A percentile compares a stretch with the other conserved stretches of the same genome.
Evolutionary conservation across 2,888 invertebrate genomes (phyloP).

Genomic region (Aphelenchoides bicaudatus): DNA sequence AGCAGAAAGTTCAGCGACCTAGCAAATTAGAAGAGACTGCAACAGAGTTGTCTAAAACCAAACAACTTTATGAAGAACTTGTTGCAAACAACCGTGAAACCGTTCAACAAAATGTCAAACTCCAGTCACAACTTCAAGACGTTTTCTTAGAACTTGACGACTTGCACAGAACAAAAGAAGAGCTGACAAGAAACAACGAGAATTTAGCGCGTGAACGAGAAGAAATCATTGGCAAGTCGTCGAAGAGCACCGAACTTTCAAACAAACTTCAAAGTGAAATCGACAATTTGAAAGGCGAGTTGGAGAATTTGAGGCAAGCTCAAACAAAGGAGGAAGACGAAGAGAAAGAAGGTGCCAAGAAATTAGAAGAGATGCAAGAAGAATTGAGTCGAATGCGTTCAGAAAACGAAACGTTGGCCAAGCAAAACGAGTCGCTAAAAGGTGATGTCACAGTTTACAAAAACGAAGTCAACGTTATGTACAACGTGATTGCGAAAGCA

Average conservation of each 20-base stretch:
- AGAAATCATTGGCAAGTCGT: constrained; percentile 1
- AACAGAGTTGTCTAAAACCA: too few relatives aligned
- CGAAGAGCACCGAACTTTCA: not conserved
- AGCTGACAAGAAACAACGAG: constrained; percentile 18
- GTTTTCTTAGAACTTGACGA: constrained; percentile 17
- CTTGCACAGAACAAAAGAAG: constrained; percentile 10
- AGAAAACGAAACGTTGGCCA: not conserved
- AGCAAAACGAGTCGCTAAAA: constrained; percentile 12
- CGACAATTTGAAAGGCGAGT: constrained; percentile 24
- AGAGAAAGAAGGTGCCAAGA: not conserved
- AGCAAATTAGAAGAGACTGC: too few relatives aligned
- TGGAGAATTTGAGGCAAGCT: too few relatives aligned
- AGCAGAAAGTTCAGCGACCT: constrained; percentile 5
- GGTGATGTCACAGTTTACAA: constrained; percentile 8
- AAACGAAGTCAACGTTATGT: constrained; percentile 16
- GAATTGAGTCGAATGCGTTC: not conserved
- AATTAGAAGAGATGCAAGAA: constrained; percentile 2
- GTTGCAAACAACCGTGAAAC: constrained; percentile 11
- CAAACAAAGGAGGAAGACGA: too few relatives aligned
- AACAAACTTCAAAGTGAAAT: constrained; percentile 4
- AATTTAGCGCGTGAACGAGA: constrained; percentile 20
- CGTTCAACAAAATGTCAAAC: constrained; percentile 17
- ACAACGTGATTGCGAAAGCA: constrained; percentile 9
- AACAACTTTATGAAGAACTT: constrained; percentile 12
- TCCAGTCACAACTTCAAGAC: constrained; percentile 15